Conservation (phyloP, 64 coral and sea anemone genomes). For the Hydrozoanthus tunicans region DNA sequence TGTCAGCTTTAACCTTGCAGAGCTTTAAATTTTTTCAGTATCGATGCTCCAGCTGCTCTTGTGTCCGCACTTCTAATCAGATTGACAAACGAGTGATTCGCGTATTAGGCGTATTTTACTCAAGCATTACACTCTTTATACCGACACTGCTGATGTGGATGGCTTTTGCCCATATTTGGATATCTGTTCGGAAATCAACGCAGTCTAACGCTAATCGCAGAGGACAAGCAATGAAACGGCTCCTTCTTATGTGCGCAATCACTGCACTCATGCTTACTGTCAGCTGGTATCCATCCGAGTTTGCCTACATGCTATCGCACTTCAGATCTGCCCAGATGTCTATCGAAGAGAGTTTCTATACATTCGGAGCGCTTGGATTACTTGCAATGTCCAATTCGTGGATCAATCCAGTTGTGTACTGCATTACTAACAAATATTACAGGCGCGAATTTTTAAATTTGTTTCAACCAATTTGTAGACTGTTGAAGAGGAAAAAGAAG, state of each 20-base stretch:
- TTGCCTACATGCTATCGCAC: background rate
- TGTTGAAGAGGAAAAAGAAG: background rate
- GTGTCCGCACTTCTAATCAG: background rate
- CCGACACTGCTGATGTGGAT: conserved; percentile 58
- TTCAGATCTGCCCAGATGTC: too few relatives aligned
- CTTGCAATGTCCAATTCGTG: conserved; percentile 7
- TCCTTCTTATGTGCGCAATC: conserved; percentile 3
- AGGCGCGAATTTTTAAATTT: background rate
- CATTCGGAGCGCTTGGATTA: background rate
- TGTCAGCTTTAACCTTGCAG: conserved; percentile 36
- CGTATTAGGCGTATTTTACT: background rate
- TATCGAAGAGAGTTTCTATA: background rate
- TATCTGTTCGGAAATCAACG: background rate
- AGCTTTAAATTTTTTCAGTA: conserved; percentile 53
- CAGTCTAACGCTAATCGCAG: background rate
- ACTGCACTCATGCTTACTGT: background rate
- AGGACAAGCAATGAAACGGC: conserved; percentile 4
- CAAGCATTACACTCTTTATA: conserved; percentile 25
- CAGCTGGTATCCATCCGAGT: background rate
- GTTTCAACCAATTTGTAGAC: background rate
- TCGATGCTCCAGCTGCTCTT: background rate
- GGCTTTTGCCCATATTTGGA: conserved; percentile 61
- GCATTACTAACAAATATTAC: background rate
- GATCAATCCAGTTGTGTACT: conserved; percentile 30
- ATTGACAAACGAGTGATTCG: background rate